A percentile compares a stretch with the other conserved stretches of the same genome.
phyloP scores from a whole-genome alignment of 2,888 invertebrate genomes.

The Agonopterix alstromeriana region DNA sequence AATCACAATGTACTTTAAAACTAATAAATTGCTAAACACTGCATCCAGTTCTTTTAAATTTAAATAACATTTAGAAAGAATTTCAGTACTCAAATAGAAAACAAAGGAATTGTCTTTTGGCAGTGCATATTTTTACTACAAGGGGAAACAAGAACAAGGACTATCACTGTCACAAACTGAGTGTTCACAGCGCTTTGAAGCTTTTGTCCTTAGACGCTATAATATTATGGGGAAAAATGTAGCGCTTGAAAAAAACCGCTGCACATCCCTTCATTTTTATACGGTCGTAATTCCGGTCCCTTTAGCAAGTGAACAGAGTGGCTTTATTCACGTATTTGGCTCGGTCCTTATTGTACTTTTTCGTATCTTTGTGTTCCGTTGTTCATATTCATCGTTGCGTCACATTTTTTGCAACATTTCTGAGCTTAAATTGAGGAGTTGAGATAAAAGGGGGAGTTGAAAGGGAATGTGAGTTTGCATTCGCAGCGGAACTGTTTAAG shows the following conservation, averaged over 20 bases:
- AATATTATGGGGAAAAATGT: not conserved
- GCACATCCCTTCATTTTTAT: conserved; percentile 34
- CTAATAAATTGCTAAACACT: no score
- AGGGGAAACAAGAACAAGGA: conserved; percentile 36
- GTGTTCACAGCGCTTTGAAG: not conserved
- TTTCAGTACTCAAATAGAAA: no score
- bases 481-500: no score
- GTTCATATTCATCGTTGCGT: conserved; percentile 26
- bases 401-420: conserved; percentile 11
- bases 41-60: no score
- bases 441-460: conserved; percentile 6
- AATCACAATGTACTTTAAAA: no score
- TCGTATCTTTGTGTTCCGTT: conserved; percentile 44
- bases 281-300: conserved; percentile 42
- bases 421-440: conserved; percentile 15
- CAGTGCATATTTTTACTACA: conserved; percentile 24
- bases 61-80: no score
- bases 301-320: conserved; percentile 31
- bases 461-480: no score
- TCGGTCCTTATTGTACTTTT: conserved; percentile 48
- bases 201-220: not conserved
- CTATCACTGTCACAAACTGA: conserved; percentile 4
- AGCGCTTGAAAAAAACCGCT: not conserved
- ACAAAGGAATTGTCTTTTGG: not conserved
- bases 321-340: conserved; percentile 44